Percentiles rank a stretch among this genome's conserved stretches.
Evolutionary conservation across 1,140 invertebrate genomes (phyloP).

Genomic region (Caenorhabditis inopinata): DNA sequence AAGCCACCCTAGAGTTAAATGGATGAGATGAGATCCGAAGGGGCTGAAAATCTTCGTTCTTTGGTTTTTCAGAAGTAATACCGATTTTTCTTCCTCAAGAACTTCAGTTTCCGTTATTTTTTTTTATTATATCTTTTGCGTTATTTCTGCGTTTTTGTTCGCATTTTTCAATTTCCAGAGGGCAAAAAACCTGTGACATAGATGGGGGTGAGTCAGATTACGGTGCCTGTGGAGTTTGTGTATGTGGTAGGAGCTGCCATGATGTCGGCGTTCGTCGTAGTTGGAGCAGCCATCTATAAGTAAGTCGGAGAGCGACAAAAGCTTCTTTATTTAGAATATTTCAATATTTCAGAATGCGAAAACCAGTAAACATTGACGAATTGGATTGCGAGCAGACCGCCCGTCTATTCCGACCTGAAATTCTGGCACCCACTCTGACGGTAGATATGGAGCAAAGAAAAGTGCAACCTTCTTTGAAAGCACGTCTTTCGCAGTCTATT

Average conservation of each 20-base stretch:
- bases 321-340: neutral
- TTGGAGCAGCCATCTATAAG: slow-evolving; percentile 36
- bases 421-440: slow-evolving; percentile 26
- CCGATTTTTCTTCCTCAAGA: too few relatives aligned
- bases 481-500: slow-evolving; percentile 46
- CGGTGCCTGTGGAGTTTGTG: slow-evolving; percentile 21
- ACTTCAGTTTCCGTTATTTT: too few relatives aligned
- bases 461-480: slow-evolving; percentile 47
- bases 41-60: too few relatives aligned
- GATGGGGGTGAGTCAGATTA: neutral
- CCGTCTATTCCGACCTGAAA: slow-evolving; percentile 39
- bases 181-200: too few relatives aligned
- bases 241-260: slow-evolving; percentile 25
- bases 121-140: neutral
- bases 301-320: neutral
- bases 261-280: neutral
- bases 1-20: too few relatives aligned
- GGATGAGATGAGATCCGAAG: too few relatives aligned
- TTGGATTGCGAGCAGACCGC: slow-evolving; percentile 48
- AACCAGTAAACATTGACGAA: slow-evolving; percentile 36
- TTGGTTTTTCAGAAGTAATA: too few relatives aligned
- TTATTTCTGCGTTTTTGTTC: neutral
- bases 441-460: slow-evolving; percentile 34
- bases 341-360: slow-evolving; percentile 22
- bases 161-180: neutral